Evolutionary conservation across 2,113 vertebrate species (phyloP), one percentile per base, ranked within the genome.

Genomic region (Cephalopholis sonnerati): DNA sequence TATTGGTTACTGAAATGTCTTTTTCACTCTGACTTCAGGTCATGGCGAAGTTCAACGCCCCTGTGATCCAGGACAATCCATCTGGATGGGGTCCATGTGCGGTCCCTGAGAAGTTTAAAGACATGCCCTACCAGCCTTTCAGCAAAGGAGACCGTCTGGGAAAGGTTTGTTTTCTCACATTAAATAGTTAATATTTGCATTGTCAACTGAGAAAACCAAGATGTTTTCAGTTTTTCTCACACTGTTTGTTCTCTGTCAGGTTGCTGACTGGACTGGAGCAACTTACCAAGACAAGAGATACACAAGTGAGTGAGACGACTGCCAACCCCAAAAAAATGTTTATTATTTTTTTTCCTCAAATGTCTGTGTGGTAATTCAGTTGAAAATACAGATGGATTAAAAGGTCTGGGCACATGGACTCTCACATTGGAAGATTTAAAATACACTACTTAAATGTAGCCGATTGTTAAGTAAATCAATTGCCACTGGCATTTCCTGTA

Each of bases 271-370:
- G 98, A 99, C 98, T 0, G 98, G 98, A 83, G 98, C 98, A 7
- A 99, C 98, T 0, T 99, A 99, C 72, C 98, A 99, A 84, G 98
- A 99, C 93, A 99, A 99, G 93, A 96, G 98, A 95, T 99, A 99
- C 65, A 99, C 98, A 44, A 99, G 98, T 99, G 93, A 92, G 97
- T 73, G 11, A 61, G 2, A 74, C 18, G 3, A 22, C 15, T 16
- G 57, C 24, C 9, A 7, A 2, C 2, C 11, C 41, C 41, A 44
- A 8, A 44, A 20, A 50, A 11, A 12, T 20, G 5, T 18, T 5
- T 11, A 27, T 7, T 27, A 3, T 50, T 0, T 20, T 18, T 48
- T n/a, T n/a, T n/a, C n/a, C n/a, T n/a, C 0, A 22, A 20, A 13
- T 20, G 24, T 32, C 18, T 51, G 46, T 22, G 29, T 54, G 27